Percentiles rank a stretch among this genome's conserved stretches.
Conservation (phyloP, 2,113 vertebrate species). For the Neolamprologus sp. region DNA sequence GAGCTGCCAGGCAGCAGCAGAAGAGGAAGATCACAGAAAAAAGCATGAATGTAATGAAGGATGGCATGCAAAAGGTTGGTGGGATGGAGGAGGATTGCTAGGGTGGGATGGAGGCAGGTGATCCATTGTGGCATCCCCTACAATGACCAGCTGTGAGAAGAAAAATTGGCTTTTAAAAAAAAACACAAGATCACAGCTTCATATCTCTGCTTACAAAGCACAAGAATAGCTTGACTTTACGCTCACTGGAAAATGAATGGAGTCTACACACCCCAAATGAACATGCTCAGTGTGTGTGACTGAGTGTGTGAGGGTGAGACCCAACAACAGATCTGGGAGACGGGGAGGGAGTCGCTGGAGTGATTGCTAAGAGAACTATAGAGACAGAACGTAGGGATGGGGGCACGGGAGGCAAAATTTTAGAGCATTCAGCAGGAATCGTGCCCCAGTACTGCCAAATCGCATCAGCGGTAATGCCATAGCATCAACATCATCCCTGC, state of each 20-base stretch:
- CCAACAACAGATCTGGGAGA: background rate
- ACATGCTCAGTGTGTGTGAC: background rate
- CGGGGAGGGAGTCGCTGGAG: background rate
- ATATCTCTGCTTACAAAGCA: background rate
- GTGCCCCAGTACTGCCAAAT: constrained; percentile 63
- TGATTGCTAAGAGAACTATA: background rate
- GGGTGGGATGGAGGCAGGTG: rapidly evolving
- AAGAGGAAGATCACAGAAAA: background rate
- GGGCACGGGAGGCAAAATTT: constrained; percentile 20
- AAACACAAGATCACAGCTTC: rapidly evolving
- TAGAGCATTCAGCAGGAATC: constrained; percentile 49
- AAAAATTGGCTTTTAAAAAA: background rate
- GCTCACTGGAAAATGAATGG: background rate
- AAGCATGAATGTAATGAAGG: rapidly evolving
- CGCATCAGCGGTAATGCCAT: constrained; percentile 22
- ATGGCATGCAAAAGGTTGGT: background rate
- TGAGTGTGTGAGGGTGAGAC: background rate
- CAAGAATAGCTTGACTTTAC: background rate
- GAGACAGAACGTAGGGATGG: background rate
- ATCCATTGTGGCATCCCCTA: background rate
- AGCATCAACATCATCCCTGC: background rate
- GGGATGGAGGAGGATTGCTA: background rate
- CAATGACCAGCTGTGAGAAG: background rate
- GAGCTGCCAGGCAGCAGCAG: background rate
- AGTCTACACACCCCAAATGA: background rate